Percentiles rank a stretch among this genome's conserved stretches.
Conservation (phyloP, 2,797 vertebrate genomes). For the Halcyon smyrnensis region DNA sequence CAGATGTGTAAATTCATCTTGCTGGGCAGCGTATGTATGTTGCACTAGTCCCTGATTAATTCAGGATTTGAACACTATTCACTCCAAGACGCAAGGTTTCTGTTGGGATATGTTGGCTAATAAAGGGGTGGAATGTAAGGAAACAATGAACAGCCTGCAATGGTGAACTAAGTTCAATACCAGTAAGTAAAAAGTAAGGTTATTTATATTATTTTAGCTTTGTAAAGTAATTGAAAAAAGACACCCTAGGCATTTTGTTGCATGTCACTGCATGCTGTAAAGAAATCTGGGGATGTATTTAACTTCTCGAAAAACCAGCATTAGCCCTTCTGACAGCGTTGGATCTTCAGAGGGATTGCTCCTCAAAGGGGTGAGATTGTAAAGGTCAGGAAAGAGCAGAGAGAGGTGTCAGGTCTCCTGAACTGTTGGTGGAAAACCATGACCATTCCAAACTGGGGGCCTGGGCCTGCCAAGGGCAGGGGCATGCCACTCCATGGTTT, state of each 20-base stretch:
- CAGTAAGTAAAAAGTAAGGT: slow-evolving; percentile 23
- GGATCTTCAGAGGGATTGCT: not conserved
- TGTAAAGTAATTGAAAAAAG: slow-evolving; percentile 39
- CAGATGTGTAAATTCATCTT: slow-evolving; percentile 70
- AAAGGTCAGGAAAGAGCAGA: not conserved
- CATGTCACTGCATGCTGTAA: slow-evolving; percentile 19
- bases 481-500: not conserved
- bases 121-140: slow-evolving; percentile 15
- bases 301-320: slow-evolving; percentile 18
- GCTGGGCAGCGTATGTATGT: slow-evolving; percentile 31
- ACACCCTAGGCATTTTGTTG: slow-evolving; percentile 33
- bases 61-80: slow-evolving; percentile 40
- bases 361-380: slow-evolving; percentile 39
- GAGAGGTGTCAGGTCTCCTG: not conserved
- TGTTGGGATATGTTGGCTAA: not conserved
- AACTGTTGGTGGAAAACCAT: not conserved
- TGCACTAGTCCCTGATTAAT: slow-evolving; percentile 52
- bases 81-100: slow-evolving; percentile 57
- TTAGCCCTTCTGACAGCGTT: slow-evolving; percentile 5
- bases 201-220: slow-evolving; percentile 45
- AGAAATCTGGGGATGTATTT: slow-evolving; percentile 46
- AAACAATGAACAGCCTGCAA: slow-evolving; percentile 22
- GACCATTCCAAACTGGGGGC: not conserved
- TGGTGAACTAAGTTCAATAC: not conserved
- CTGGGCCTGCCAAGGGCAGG: not conserved